These are phyloP conservation scores for Nymphalis io DNA, from an alignment of 1,140 invertebrate species.

Conservation along the genomic window DNA sequence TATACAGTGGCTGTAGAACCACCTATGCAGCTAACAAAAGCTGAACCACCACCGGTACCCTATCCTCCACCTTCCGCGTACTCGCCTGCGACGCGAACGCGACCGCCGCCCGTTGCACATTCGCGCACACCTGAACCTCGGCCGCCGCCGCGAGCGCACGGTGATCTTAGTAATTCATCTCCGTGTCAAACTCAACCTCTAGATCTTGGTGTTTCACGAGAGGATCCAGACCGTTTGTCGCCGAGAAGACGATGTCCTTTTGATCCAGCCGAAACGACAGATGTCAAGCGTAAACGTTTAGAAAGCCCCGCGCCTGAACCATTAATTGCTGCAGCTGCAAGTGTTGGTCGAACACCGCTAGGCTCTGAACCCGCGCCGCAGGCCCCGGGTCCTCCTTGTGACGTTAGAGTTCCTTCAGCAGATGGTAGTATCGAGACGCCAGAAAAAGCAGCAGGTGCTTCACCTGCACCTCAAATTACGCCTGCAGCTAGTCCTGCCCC, in stretches of 20 bases:
- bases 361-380: slow-evolving; percentile 78
- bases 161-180: slow-evolving; percentile 74
- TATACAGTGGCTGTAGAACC: slow-evolving; percentile 82
- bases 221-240: slow-evolving; percentile 77
- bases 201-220: slow-evolving; percentile 85
- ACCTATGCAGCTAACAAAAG: slow-evolving; percentile 85
- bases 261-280: slow-evolving; percentile 59
- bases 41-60: slow-evolving; percentile 83
- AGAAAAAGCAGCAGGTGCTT: slow-evolving; percentile 80
- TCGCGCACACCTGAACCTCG: slow-evolving; percentile 65
- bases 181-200: slow-evolving; percentile 86
- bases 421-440: slow-evolving; percentile 83
- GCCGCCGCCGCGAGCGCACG: slow-evolving; percentile 76
- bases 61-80: slow-evolving; percentile 82
- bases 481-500: slow-evolving; percentile 66
- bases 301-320: slow-evolving; percentile 70
- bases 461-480: slow-evolving; percentile 62
- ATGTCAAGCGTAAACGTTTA: slow-evolving; percentile 59
- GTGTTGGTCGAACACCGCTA: slow-evolving; percentile 82
- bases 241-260: slow-evolving; percentile 79
- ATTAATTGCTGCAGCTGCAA: slow-evolving; percentile 88
- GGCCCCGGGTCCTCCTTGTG: slow-evolving; percentile 81
- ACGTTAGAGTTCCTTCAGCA: slow-evolving; percentile 76
- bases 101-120: slow-evolving; percentile 80
- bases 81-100: slow-evolving; percentile 81